phyloP scores from a whole-genome alignment of 2,797 vertebrate genomes.

The Meriones psammophilus region DNA sequence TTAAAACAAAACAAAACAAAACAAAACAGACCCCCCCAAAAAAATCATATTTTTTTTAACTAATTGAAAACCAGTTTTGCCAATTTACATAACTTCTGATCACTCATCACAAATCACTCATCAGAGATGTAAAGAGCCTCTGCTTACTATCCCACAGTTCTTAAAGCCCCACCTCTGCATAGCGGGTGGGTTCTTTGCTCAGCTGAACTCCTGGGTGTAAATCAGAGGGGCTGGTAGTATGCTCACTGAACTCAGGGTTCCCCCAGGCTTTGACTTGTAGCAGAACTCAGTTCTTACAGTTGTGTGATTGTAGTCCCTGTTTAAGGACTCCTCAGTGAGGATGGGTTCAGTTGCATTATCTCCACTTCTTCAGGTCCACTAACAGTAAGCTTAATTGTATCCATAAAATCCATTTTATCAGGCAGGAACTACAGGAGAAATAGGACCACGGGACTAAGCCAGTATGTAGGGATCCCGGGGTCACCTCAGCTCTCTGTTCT shows the following conservation, averaged over 20 bases:
- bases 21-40: no score
- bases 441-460: neutral
- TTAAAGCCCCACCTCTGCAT: neutral
- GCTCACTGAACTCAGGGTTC: neutral
- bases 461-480: neutral
- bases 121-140: neutral
- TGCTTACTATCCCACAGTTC: neutral
- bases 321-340: neutral
- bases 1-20: neutral
- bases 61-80: neutral
- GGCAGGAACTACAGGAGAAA: neutral
- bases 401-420: neutral
- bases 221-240: neutral
- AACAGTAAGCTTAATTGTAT: constrained; percentile 1
- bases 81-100: neutral
- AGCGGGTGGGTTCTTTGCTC: neutral
- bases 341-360: neutral
- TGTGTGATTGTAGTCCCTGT: neutral
- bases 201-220: neutral
- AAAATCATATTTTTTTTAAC: neutral
- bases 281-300: neutral
- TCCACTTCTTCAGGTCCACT: neutral
- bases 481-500: neutral
- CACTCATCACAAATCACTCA: neutral
- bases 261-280: neutral